Base-by-base conservation (phyloP, 1,140 invertebrate species). In the Maconellicoccus hirsutus region DNA sequence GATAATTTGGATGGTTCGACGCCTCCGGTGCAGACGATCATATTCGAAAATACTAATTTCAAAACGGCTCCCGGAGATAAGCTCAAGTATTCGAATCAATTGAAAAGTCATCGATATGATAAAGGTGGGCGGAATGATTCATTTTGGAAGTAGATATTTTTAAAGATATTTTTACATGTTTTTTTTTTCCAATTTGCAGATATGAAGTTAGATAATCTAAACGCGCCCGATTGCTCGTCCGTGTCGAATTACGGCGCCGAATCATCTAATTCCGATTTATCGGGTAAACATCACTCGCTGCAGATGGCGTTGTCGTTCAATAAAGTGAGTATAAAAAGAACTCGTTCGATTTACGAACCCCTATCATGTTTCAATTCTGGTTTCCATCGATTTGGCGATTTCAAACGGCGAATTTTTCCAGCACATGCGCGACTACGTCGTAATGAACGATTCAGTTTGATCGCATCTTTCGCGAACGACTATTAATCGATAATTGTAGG, bases 11-110 rank as follows among this genome's bases (percentile, higher is more conserved):
- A 91, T 78, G 87, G 87, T 6, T 83, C 86, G 0, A 88, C 87
- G 4, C 85, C 89, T 0, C 89, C 91, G 0, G 90, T 93, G 16
- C 89, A 92, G 77, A 94, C 92, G 0, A 88, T 94, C 38, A 93
- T 94, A 72, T 94, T 94, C 78, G 93, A 94, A 78, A 94, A 94
- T 79, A 94, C 91, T 0, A 94, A 94, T 78, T 93, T 90, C 76
- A 90, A 91, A 80, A 85, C 86, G 71, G 79, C 79, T 76, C 85
- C 77, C 75, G 86, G 82, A 76, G 73, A 79, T 72, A 84, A 83
- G 71, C 76, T 77, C 1, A 83, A 83, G 75, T 82, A 81, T 72
- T 79, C 79, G 0, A 80, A 78, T 72, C 82, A 83, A 19, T 77
- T 83, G 3, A 82, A 83, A 71, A 73, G 72, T 72, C 72, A 75